Base-by-base conservation (phyloP, 2,888 invertebrate genomes). In the Aspidiotus rigidus region DNA sequence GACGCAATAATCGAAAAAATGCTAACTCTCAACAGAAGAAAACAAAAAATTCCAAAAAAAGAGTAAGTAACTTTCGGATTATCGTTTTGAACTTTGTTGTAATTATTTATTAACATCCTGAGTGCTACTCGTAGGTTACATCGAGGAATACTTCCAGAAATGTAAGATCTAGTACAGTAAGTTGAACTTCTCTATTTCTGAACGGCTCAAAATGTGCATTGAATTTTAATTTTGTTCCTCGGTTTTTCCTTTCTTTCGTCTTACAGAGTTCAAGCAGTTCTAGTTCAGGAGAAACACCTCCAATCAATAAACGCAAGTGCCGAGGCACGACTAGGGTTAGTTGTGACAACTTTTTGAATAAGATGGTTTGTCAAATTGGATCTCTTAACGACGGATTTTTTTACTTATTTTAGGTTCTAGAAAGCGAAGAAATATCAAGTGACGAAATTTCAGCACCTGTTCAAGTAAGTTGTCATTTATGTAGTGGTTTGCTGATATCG, bases 301-400 rank as follows among this genome's bases (percentile, higher is more conserved):
- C 59, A 8, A 67, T 60, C 53, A 44, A 49, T 16, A 67, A 67
- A 67, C 15, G 67, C 11, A 67, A 67, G 49, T 39, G 28, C 28
- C 59, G 28, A 53, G 67, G 49, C 17, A 40, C 49, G 17, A 49
- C 60, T 28, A 57, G 57, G n/a, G 60, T 59, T 28, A n/a, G n/a
- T 63, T 53, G 8, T 56, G 16, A 64, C 28, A 56, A 7, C 3
- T 62, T 41, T 39, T 15, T 6, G 11, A 57, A 7, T 7, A 62
- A 44, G 10, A 42, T 44, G 1, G 11, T 41, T 62, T 41, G 40
- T 62, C 42, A 42, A 13, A 41, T 42, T 8, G 15, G 15, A n/a
- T 62, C 60, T 62, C 17, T 2, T 62, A 11, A 15, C 15, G 9
- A 53, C 41, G 7, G 53, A 59, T 17, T 62, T 7, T 11, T 62